These are phyloP conservation scores for Australoheros scitulus DNA, from an alignment of 2,113 vertebrate species.

Conservation along the genomic window DNA sequence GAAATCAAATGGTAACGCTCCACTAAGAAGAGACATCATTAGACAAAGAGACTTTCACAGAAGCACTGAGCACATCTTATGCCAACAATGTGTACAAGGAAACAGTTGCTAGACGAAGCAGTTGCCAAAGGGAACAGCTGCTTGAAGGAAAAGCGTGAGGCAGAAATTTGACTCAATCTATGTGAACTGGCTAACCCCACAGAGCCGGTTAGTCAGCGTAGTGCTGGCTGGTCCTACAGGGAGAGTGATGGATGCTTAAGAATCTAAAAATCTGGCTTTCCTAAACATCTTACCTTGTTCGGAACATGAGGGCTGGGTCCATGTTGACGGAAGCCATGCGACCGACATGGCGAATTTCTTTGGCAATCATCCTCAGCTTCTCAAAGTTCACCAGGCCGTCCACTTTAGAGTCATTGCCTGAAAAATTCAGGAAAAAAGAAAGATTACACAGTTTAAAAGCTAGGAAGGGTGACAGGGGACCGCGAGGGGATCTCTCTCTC, in stretches of 20 bases:
- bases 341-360: conserved; percentile 97
- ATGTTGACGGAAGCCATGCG: conserved; percentile 98
- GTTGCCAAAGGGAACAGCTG: conserved; percentile 61
- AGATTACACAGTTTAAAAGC: background rate
- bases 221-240: conserved; percentile 27
- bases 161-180: conserved; percentile 36
- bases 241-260: background rate
- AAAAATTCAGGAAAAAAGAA: background rate
- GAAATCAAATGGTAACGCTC: conserved; percentile 56
- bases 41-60: conserved; percentile 64
- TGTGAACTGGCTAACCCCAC: conserved; percentile 46
- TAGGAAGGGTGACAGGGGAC: background rate
- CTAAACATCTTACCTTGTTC: conserved; percentile 84
- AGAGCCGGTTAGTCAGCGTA: conserved; percentile 41
- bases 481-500: too few species aligned
- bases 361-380: conserved; percentile 98
- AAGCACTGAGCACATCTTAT: conserved; percentile 49
- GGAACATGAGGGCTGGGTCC: conserved; percentile 98
- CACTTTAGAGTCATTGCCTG: conserved; percentile 98
- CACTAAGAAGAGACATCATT: conserved; percentile 51
- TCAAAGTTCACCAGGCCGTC: conserved; percentile 98
- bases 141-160: conserved; percentile 60
- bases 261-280: background rate
- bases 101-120: conserved; percentile 44
- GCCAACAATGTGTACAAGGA: conserved; percentile 48